Evolutionary conservation across 53 echinoderm and acorn worm species (phyloP).

Genomic region (Echinometra lucunter): DNA sequence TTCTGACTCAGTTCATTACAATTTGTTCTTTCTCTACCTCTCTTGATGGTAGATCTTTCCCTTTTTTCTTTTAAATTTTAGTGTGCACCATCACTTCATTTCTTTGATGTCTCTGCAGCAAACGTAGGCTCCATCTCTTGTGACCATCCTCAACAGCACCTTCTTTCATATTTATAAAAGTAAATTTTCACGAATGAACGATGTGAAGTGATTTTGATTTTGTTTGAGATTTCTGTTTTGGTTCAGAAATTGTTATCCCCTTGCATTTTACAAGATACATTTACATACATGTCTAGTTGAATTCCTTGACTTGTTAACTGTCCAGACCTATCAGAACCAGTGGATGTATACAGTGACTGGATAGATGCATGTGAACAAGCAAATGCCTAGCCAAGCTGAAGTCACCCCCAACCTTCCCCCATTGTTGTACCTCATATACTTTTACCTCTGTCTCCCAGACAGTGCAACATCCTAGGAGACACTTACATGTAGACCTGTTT

Average conservation of each 20-base stretch:
- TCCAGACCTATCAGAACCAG: conserved; percentile 97
- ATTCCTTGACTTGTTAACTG: not conserved
- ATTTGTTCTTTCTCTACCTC: too few relatives aligned
- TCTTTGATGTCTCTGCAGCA: too few relatives aligned
- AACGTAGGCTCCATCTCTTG: not conserved
- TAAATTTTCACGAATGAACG: too few relatives aligned
- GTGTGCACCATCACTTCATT: too few relatives aligned
- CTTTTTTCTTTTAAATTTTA: too few relatives aligned
- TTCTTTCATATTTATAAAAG: too few relatives aligned
- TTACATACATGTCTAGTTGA: not conserved
- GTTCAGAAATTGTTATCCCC: not conserved
- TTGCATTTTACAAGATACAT: not conserved
- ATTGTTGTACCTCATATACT: conserved; percentile 16
- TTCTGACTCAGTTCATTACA: too few relatives aligned
- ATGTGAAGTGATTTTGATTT: too few relatives aligned
- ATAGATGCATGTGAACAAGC: conserved; percentile 98
- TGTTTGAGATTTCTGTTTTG: not conserved
- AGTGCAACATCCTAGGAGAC: not conserved
- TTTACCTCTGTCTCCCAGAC: not conserved
- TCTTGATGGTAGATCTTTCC: too few relatives aligned
- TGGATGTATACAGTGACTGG: conserved; percentile 99
- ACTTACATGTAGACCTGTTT: not conserved
- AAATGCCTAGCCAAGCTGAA: conserved; percentile 86
- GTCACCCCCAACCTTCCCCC: conserved; percentile 57
- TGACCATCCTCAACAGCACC: too few relatives aligned